Evolutionary conservation across 1,140 invertebrate genomes (phyloP), one percentile per base, ranked within the genome.

Genomic region (Heterodera carotae): DNA sequence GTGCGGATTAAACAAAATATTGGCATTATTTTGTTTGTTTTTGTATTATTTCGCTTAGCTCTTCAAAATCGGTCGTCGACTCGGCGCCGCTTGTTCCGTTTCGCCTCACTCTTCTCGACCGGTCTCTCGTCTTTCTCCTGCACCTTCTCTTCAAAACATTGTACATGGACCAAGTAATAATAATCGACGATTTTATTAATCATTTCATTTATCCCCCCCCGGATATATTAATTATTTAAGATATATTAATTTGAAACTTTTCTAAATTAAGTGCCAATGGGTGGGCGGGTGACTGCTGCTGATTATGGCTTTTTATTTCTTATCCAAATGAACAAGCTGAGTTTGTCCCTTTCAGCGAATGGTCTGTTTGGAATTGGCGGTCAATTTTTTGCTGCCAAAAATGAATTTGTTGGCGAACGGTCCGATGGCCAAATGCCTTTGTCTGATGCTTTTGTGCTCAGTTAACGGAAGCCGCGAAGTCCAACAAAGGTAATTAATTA

Each of bases 331-430:
- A n/a, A n/a, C n/a, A n/a, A n/a, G n/a, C n/a, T n/a, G n/a, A n/a
- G n/a, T 39, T 39, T 39, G 36, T 39, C 10, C 22, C 5, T 66
- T 66, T 27, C 29, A 66, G 62, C 59, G 48, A 62, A 56, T 34
- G 34, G 72, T 74, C 31, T 74, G 56, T 62, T 59, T 64, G n/a
- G 72, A 74, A 10, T 36, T 74, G 56, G 27, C 36, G 56, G 27
- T 29, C 15, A 74, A 74, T 62, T 74, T 74, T 36, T 59, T 74
- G 33, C 27, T 74, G 33, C 56, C 56, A 15, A 74, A 74, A 74
- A 25, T 74, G 53, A 74, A 25, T 56, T 43, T 27, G 64, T 8
- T 62, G 34, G 56, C 66, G 36, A 64, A 74, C 33, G 33, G 33
- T n/a, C 0, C 56, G 15, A 74, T 74, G 72, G 25, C 64, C 34